Conservation (phyloP, 2,797 vertebrate genomes). For the Bucorvus abyssinicus region DNA sequence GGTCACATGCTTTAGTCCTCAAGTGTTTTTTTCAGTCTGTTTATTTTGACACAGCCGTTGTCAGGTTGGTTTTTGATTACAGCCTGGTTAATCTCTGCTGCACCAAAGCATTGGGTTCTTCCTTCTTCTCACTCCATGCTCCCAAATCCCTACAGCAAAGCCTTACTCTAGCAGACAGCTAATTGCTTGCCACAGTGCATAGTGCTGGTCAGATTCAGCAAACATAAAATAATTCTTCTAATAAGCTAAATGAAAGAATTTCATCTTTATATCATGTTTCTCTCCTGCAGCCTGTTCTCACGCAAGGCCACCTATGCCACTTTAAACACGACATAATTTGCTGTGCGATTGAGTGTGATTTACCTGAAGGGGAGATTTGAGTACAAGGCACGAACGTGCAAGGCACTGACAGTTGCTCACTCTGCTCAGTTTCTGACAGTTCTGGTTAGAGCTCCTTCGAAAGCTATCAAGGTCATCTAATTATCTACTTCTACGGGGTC, state of each 20-base stretch:
- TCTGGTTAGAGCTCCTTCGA: background rate
- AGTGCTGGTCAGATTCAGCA: background rate
- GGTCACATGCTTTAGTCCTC: background rate
- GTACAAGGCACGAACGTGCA: background rate
- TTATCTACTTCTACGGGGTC: background rate
- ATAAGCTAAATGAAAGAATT: background rate
- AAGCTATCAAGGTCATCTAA: background rate
- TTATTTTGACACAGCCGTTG: background rate
- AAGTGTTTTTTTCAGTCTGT: background rate
- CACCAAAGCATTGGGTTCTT: background rate
- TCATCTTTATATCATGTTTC: background rate
- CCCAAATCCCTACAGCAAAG: slow-evolving; percentile 7
- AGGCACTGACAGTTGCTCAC: background rate
- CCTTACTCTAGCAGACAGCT: background rate
- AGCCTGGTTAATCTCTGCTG: background rate
- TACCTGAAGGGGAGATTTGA: background rate
- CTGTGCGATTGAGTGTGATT: background rate
- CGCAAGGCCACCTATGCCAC: background rate
- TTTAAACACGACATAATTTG: background rate
- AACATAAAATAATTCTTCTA: background rate
- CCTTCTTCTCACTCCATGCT: background rate
- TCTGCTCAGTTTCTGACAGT: background rate
- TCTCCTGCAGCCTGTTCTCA: background rate
- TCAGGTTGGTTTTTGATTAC: background rate
- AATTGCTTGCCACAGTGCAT: background rate